Evolutionary conservation across 2,888 invertebrate genomes (phyloP), one percentile per base, ranked within the genome.

Genomic region (Heliconius ismenius): DNA sequence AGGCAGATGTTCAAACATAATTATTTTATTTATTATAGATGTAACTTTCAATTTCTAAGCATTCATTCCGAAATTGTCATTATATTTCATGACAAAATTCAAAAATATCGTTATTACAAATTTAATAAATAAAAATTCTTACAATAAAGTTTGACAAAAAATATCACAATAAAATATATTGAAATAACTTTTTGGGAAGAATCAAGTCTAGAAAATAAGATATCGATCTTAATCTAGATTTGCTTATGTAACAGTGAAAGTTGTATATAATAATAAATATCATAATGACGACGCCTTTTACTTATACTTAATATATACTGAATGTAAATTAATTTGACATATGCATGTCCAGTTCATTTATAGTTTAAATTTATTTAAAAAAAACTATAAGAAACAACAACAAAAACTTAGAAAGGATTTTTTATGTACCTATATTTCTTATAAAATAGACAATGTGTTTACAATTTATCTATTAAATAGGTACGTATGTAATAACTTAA

Each of bases 201-300:
- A 6, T 36, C 15, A 11, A 58, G 36, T 70, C n/a, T 58, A 58
- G 15, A 58, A 58, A 70, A 70, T 32, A n/a, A 36, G 15, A 32
- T 70, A 58, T 58, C 70, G 54, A 58, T 21, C n/a, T 70, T 24
- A 70, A 32, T 58, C n/a, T 70, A 70, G 32, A 21, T 65, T 24
- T 32, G 32, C 49, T 75, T 54, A 63, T 49, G 24, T 69, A 68
- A 69, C 43, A 69, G 75, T 43, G 75, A 75, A 75, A 75, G 75
- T 70, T 49, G 43, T 69, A 54, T 39, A 43, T 65, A 68, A 58
- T 60, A 62, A 26, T 58, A 39, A 68, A 49, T 74, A 32, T 58
- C 36, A 70, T 70, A 70, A 70, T 36, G 70, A 74, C 60, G 68
- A 67, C 43, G 68, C 62, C 74, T 75, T 60, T 75, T 75, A 75